Evolutionary conservation across 2,888 invertebrate species (phyloP).

Genomic region (Eristalinus aeneus): DNA sequence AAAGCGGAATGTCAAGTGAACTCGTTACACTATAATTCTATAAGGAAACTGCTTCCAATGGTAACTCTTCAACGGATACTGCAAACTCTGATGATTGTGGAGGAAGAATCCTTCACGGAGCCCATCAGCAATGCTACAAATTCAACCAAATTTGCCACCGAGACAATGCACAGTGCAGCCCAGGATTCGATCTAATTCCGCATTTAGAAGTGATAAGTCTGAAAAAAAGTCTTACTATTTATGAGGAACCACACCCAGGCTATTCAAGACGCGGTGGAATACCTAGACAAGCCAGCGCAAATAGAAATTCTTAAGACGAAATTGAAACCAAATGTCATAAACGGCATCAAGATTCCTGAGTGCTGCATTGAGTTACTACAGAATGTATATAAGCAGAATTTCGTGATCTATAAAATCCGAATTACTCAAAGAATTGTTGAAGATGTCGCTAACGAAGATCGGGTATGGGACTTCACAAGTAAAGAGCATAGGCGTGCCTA

Average conservation of each 20-base stretch:
- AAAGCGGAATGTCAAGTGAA: no score
- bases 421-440: constrained; percentile 3
- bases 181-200: constrained; percentile 48
- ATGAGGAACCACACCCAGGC: no score
- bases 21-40: neutral
- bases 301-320: constrained; percentile 1
- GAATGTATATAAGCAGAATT: no score
- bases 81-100: neutral
- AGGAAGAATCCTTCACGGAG: neutral
- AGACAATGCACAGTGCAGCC: constrained; percentile 55
- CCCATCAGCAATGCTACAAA: neutral
- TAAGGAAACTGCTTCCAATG: neutral
- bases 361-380: no score
- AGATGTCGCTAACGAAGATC: constrained; percentile 1
- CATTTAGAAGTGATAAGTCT: constrained; percentile 27
- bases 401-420: constrained; percentile 24
- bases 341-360: constrained; percentile 45
- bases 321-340: constrained; percentile 15
- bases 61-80: neutral
- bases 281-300: neutral
- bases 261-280: neutral
- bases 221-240: neutral
- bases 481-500: no score
- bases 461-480: constrained; percentile 16
- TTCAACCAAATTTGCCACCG: neutral